Conservation (phyloP, 2,113 vertebrate species). For the Crotalus tigris region DNA sequence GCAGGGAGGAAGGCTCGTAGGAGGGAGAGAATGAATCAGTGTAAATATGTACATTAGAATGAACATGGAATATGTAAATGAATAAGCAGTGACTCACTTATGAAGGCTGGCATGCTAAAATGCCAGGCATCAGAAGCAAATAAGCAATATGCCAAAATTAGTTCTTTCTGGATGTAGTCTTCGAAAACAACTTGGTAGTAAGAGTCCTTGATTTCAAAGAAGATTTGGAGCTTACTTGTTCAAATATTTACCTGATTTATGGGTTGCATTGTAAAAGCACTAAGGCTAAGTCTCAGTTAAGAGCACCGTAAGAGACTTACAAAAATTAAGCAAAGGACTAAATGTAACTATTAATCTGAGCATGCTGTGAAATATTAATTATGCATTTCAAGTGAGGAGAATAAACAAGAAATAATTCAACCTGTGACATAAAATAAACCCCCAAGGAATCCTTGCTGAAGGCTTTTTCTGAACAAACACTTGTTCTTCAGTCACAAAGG, state of each 20-base stretch:
- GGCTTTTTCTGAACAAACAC: conserved; percentile 66
- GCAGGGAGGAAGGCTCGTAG: background rate
- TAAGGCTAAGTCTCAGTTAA: conserved; percentile 49
- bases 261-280: conserved; percentile 56
- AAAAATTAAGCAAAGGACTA: conserved; percentile 67
- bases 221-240: conserved; percentile 52
- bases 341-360: conserved; percentile 63
- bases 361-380: conserved; percentile 69
- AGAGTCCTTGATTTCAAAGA: conserved; percentile 54
- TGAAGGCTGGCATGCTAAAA: background rate
- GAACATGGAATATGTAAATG: background rate
- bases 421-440: conserved; percentile 66
- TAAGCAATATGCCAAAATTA: background rate
- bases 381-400: conserved; percentile 61
- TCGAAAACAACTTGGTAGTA: background rate
- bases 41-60: background rate
- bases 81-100: background rate
- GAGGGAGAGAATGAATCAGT: background rate
- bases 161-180: background rate
- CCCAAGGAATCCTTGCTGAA: conserved; percentile 57
- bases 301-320: conserved; percentile 60
- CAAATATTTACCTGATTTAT: conserved; percentile 71
- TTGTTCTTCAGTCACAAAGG: conserved; percentile 67
- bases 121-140: background rate
- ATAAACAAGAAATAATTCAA: conserved; percentile 71